A percentile compares a stretch with the other conserved stretches of the same genome.
Evolutionary conservation across 2,888 invertebrate genomes (phyloP).

Genomic region (Onchidella celtica): DNA sequence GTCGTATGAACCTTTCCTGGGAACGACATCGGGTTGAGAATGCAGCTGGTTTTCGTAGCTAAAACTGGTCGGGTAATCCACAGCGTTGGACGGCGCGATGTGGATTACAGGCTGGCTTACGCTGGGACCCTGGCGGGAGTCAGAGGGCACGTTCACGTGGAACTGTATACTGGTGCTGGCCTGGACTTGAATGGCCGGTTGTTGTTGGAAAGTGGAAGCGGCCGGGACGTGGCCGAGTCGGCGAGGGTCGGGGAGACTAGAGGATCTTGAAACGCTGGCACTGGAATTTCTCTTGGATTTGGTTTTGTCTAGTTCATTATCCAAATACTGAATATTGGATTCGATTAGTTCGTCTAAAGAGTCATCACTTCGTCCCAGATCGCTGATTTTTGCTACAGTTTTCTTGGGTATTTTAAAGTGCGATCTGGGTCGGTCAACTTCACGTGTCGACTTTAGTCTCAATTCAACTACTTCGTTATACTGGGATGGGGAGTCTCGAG

Average conservation of each 20-base stretch:
- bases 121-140: neutral
- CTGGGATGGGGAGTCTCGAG: conserved; percentile 36
- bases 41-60: conserved; percentile 9
- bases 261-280: conserved; percentile 51
- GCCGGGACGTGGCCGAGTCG: conserved; percentile 16
- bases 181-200: conserved; percentile 33
- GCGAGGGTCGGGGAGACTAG: conserved; percentile 56
- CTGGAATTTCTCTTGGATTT: conserved; percentile 36
- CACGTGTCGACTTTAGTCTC: conserved; percentile 49
- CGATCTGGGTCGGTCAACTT: conserved; percentile 47
- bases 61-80: neutral
- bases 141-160: conserved; percentile 29
- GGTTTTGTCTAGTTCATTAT: conserved; percentile 69
- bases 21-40: conserved; percentile 45
- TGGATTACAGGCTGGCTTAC: conserved; percentile 21
- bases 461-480: conserved; percentile 56
- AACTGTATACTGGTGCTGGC: conserved; percentile 38
- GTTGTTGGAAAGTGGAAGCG: neutral
- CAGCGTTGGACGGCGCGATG: conserved; percentile 15
- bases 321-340: conserved; percentile 74
- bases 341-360: conserved; percentile 74
- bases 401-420: conserved; percentile 35
- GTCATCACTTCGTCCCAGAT: conserved; percentile 60
- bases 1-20: conserved; percentile 54
- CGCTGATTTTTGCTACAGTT: neutral